Evolutionary conservation across 2,888 invertebrate species (phyloP), one percentile per base, ranked within the genome.

Genomic region (Drosophila fungiperda): DNA sequence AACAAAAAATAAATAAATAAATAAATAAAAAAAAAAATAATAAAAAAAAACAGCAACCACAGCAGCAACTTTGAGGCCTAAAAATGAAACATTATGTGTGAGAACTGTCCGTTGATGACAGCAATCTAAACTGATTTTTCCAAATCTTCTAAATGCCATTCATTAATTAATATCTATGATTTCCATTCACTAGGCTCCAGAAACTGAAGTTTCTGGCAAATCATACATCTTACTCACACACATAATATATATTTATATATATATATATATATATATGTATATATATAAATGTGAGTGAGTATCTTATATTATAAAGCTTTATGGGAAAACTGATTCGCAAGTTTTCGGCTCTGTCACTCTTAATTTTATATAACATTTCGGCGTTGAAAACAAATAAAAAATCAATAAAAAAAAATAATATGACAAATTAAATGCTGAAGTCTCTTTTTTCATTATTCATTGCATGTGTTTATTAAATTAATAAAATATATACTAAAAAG

Each of bases 71-170:
- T 40, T 15, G 29, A 38, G 20, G 40, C 36, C 26, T n/a, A n/a
- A 65, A 48, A 60, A 55, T 65, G 42, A 77, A 62, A 63, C 45
- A 45, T 40, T 33, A 32, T 53, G 32, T 35, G 52, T 66, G 20
- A 33, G 35, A 7, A 15, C 17, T 23, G 4, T 57, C 60, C 53
- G 52, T 36, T 36, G 73, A 48, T 48, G 54, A 74, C 52, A 52
- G 45, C 32, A 33, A 36, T 48, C 9, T 2, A 11, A 33, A 49
- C 52, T 40, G 40, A 61, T 63, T 61, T 29, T 53, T 53, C 8
- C 20, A 8, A 23, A 26, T 38, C 15, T 29, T 5, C 1, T 23
- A 45, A 33, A 8, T 26, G 45, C 15, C 32, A 49, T 58, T 36
- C 12, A 32, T 32, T 36, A 50, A 36, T 50, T 36, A 29, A 52